Evolutionary conservation across 2,888 invertebrate species (phyloP).

Genomic region (Pristionchus entomophagus): DNA sequence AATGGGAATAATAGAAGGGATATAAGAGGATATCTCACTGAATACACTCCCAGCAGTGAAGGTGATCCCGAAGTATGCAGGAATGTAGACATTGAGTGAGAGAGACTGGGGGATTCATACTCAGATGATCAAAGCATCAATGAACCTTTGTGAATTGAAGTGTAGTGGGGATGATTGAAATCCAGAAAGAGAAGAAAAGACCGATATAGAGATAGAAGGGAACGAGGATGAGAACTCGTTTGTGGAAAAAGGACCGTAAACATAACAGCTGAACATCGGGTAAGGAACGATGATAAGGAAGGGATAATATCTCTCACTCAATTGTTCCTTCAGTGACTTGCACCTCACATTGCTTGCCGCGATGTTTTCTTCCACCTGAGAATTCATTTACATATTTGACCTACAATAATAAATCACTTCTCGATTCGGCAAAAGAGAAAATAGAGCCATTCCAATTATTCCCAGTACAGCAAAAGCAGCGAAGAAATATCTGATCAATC

Average conservation of each 20-base stretch:
- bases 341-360: background rate
- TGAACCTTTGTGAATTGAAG: constrained; percentile 36
- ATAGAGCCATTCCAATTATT: background rate
- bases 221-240: constrained; percentile 30
- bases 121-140: background rate
- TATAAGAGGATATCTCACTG: background rate
- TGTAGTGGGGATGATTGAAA: constrained; percentile 31
- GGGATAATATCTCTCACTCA: background rate
- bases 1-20: background rate
- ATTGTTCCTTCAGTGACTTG: constrained; percentile 3
- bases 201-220: constrained; percentile 47
- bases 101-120: background rate
- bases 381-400: background rate
- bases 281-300: too few relatives aligned
- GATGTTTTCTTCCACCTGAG: constrained; percentile 16
- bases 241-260: constrained; percentile 10
- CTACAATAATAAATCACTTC: background rate
- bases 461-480: constrained; percentile 9
- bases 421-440: background rate
- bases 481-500: constrained; percentile 22
- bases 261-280: background rate
- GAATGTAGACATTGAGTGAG: constrained; percentile 16
- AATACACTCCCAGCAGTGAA: constrained; percentile 19
- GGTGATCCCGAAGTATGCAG: constrained; percentile 39
- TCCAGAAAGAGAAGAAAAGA: constrained; percentile 31